A percentile compares a stretch with the other conserved stretches of the same genome.
phyloP scores from a whole-genome alignment of 1,140 invertebrate species.

The Drosophila busckii region DNA sequence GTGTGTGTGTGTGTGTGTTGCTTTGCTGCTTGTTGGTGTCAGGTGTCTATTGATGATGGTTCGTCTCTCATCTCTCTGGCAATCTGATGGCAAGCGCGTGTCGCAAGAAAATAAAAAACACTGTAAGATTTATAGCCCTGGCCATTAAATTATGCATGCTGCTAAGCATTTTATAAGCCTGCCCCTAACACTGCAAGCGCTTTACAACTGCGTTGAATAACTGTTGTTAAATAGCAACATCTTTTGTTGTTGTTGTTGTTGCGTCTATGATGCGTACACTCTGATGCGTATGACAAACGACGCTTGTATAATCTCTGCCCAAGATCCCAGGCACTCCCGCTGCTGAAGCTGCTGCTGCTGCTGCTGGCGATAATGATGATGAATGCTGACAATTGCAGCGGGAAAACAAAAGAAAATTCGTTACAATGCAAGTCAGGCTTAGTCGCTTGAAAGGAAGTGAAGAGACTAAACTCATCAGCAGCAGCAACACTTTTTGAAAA shows the following conservation, averaged over 20 bases:
- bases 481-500: too few relatives aligned
- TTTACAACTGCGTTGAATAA: conserved; percentile 44
- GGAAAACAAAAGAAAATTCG: conserved; percentile 17
- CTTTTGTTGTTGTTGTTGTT: conserved; percentile 6
- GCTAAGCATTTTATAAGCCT: conserved; percentile 44
- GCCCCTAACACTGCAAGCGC: neutral
- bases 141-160: conserved; percentile 68
- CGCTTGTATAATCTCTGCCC: conserved; percentile 6
- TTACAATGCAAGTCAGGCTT: conserved; percentile 18
- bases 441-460: conserved; percentile 17
- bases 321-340: conserved; percentile 24
- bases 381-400: conserved; percentile 15
- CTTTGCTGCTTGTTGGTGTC: too few relatives aligned
- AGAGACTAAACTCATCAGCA: too few relatives aligned
- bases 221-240: conserved; percentile 30
- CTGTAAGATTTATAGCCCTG: conserved; percentile 54
- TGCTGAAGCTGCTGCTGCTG: too few relatives aligned
- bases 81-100: conserved; percentile 34
- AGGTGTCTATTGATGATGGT: too few relatives aligned
- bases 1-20: too few relatives aligned
- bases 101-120: conserved; percentile 42
- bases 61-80: too few relatives aligned
- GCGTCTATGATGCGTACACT: conserved; percentile 19
- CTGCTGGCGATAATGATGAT: too few relatives aligned
- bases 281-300: conserved; percentile 32